phyloP scores from a whole-genome alignment of 2,888 invertebrate genomes.

The Tipula unca region DNA sequence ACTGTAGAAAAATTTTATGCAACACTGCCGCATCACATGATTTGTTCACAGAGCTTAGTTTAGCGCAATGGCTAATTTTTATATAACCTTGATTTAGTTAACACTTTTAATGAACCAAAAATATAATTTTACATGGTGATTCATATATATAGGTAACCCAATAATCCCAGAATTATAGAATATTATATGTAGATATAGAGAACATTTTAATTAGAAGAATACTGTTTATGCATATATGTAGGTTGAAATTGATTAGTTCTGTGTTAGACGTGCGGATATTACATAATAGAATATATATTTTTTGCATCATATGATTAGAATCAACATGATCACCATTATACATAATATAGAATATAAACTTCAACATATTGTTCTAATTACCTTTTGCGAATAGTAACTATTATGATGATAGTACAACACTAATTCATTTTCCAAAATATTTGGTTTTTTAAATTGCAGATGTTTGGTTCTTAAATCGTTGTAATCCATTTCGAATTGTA shows the following conservation, averaged over 20 bases:
- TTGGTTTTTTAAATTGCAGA: constrained; percentile 34
- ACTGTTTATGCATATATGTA: background rate
- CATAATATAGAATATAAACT: background rate
- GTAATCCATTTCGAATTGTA: background rate
- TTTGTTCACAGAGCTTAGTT: background rate
- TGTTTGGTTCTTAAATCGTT: background rate
- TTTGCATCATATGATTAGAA: background rate
- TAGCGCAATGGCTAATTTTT: background rate
- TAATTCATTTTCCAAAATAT: constrained; percentile 39
- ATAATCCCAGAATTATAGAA: background rate
- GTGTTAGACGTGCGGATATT: background rate
- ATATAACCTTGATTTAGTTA: background rate
- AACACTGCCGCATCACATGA: background rate
- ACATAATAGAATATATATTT: background rate
- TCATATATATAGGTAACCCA: background rate
- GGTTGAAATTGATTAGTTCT: background rate
- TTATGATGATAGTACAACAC: constrained; percentile 60
- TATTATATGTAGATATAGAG: background rate
- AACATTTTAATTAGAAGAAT: background rate
- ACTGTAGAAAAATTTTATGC: background rate
- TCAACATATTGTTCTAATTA: constrained; percentile 34
- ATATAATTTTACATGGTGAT: background rate
- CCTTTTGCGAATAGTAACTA: constrained; percentile 70
- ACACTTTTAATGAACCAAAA: background rate
- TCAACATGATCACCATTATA: background rate